phyloP scores from a whole-genome alignment of 2,113 vertebrate genomes.

The Lampris megalopsis region DNA sequence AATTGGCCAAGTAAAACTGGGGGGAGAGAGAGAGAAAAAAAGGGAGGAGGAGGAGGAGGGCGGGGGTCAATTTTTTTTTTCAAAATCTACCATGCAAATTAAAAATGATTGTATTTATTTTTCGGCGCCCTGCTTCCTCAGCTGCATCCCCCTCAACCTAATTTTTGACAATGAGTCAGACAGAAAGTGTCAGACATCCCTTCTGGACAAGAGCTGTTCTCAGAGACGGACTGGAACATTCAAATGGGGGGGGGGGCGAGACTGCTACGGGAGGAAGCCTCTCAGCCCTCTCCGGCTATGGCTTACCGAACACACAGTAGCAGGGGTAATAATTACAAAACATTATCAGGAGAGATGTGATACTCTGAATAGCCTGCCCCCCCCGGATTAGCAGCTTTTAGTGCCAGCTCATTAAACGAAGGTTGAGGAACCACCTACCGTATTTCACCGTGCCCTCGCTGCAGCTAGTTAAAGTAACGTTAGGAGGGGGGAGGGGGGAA shows the following conservation, averaged over 20 bases:
- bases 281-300: constrained; percentile 54
- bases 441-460: too few relatives aligned
- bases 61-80: too few relatives aligned
- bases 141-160: constrained; percentile 28
- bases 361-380: constrained; percentile 17
- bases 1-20: too few relatives aligned
- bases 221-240: constrained; percentile 32
- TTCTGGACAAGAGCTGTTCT: constrained; percentile 45
- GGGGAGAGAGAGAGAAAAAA: too few relatives aligned
- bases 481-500: too few relatives aligned
- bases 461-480: too few relatives aligned
- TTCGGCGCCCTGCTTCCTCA: constrained; percentile 6
- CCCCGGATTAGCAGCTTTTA: constrained; percentile 29
- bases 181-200: constrained; percentile 26
- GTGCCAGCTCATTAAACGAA: constrained; percentile 28
- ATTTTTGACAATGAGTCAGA: constrained; percentile 21
- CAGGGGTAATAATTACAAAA: constrained; percentile 31
- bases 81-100: neutral
- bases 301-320: constrained; percentile 31
- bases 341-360: constrained; percentile 35
- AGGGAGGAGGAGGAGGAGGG: too few relatives aligned
- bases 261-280: constrained; percentile 58
- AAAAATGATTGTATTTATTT: constrained; percentile 15
- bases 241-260: constrained; percentile 67
- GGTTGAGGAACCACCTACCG: neutral